Base-by-base conservation (phyloP, 2,888 invertebrate species). In the Drosophila gaucha region DNA sequence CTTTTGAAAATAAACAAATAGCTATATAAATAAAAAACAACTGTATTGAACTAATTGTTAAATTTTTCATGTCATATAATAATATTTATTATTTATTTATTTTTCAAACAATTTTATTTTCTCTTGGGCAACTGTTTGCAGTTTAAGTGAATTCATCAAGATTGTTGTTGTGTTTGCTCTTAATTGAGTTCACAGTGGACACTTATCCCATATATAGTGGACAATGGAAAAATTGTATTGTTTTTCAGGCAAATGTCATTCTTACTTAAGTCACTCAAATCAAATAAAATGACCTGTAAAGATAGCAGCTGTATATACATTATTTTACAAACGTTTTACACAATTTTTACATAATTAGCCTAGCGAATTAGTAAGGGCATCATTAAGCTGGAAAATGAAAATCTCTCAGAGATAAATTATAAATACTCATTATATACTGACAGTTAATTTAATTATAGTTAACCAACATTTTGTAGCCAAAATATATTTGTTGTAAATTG, bases 171-270 rank as follows among this genome's bases (percentile, higher is more conserved):
- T 30, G 30, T 12, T n/a, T 30, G 44, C 65, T 71, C 72, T 83
- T 73, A 83, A 83, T 83, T 86, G 84, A 86, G 86, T 66, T 60
- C 76, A 67, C 63, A 56, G 63, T 63, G 72, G 78, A 47, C 80
- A 69, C 65, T 78, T 68, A 68, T 67, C 60, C 56, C 63, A 69
- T 51, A 63, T 47, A 20, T 24, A 0, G 26, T 41, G 46, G 36
- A 22, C 33, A 36, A 10, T 49, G 47, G 35, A 20, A 16, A 33
- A 47, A 33, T 47, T 47, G 47, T 18, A 33, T 24, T 14, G 33
- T 24, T 33, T 47, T 22, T 10, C 22, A 14, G 22, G 8, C 22
- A 47, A 33, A 47, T 41, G 26, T 41, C 41, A 26, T 41, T 41
- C 24, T 26, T 9, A 41, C 41, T 41, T 41, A 41, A 41, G 14